Base-by-base conservation (phyloP, 2,888 invertebrate genomes). In the Meliscaeva auricollis region DNA sequence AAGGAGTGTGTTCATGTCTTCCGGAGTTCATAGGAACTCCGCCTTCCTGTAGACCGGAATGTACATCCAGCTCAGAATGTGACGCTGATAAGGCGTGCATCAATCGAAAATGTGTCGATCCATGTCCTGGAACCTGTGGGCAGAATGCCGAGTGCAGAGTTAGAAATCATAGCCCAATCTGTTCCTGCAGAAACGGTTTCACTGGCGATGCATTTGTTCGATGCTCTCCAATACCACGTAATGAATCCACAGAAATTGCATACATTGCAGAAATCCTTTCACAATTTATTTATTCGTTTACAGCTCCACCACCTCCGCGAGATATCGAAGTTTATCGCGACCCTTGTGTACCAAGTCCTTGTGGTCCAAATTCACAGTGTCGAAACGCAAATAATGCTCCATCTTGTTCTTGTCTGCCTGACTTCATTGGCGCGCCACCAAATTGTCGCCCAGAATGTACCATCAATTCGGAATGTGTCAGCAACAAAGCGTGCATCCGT, bases 121-220 rank as follows among this genome's bases (percentile, higher is more conserved):
- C 96, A 2, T 96, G 96, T 88, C 95, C 95, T 6, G 96, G 95
- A 79, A 94, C 95, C 6, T 97, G 97, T 91, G 96, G 96, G 7
- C 90, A 94, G 54, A 94, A 94, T 87, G 95, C 96, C 0, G 92
- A 94, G 80, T 97, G 97, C 89, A 94, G 94, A 91, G 96, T 96
- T 11, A 94, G 95, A 75, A 95, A 96, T 90, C 97, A 96, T 89
- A 96, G 95, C 90, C 96, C 97, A 2, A 94, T 96, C 88, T 97
- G 97, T 90, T 94, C 94, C 68, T 97, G 97, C 90, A 93, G 93
- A 26, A 88, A 91, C 88, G 94, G 95, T 56, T 94, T 94, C 89
- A 94, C 94, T 75, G 97, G 97, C 46, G 95, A 96, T 93, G 95
- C 96, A 41, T 96, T 96, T 89, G 93, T 94, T 41, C 93, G 94